Percentiles rank a stretch among this genome's conserved stretches.
phyloP scores from a whole-genome alignment of 2,888 invertebrate genomes.

The Thereva unica region DNA sequence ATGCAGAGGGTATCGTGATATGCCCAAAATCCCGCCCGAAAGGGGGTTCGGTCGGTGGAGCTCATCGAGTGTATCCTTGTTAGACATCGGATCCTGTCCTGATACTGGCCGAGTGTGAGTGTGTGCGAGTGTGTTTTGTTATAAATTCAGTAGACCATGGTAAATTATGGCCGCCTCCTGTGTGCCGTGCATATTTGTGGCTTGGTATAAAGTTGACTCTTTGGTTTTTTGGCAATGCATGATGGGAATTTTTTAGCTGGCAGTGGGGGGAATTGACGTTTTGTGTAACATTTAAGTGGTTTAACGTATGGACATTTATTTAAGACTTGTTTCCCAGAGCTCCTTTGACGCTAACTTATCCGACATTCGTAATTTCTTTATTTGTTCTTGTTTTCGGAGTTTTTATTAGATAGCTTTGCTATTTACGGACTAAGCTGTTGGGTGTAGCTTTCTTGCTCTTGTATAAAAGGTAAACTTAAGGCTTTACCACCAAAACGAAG shows the following conservation, averaged over 20 bases:
- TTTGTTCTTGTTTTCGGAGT: too few relatives aligned
- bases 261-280: neutral
- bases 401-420: too few relatives aligned
- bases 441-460: too few relatives aligned
- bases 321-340: too few relatives aligned
- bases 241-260: neutral
- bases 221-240: constrained; percentile 15
- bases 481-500: too few relatives aligned
- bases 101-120: neutral
- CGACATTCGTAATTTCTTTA: too few relatives aligned
- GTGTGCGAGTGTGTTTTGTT: constrained; percentile 32
- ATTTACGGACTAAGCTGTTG: too few relatives aligned
- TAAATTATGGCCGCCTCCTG: constrained; percentile 38
- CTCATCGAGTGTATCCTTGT: constrained; percentile 29
- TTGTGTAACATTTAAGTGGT: too few relatives aligned
- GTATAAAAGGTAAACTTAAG: too few relatives aligned
- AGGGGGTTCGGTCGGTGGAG: constrained; percentile 21
- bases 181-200: constrained; percentile 14
- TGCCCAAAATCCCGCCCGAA: constrained; percentile 5
- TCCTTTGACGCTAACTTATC: too few relatives aligned
- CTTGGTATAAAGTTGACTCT: constrained; percentile 6
- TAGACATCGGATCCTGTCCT: constrained; percentile 14
- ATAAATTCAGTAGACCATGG: constrained; percentile 41
- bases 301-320: too few relatives aligned
- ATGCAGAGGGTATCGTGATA: constrained; percentile 7